phyloP scores from a whole-genome alignment of 2,113 vertebrate genomes.

The Kobus ellipsiprymnus region DNA sequence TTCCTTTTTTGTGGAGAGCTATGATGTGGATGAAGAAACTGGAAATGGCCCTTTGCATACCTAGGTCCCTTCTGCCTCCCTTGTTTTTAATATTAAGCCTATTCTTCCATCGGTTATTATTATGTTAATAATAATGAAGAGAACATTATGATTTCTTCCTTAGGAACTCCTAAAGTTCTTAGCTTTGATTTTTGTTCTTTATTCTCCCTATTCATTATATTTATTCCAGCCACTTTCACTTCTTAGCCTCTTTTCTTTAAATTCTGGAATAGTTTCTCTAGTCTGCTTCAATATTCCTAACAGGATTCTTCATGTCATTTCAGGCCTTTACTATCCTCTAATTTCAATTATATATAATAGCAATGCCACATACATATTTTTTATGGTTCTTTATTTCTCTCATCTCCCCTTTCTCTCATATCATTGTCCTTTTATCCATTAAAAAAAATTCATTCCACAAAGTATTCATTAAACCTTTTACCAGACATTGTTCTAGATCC shows the following conservation, averaged over 20 bases:
- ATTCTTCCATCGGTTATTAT: not conserved
- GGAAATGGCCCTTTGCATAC: not conserved
- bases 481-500: not conserved
- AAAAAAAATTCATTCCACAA: not conserved
- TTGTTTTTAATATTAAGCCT: not conserved
- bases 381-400: not conserved
- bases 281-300: not conserved
- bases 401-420: not conserved
- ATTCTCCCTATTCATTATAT: not conserved
- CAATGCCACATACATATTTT: not conserved
- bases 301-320: not conserved
- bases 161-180: not conserved
- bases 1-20: not conserved
- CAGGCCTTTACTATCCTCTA: not conserved
- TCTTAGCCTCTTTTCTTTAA: not conserved
- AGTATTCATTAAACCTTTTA: not conserved
- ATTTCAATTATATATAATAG: conserved; percentile 4
- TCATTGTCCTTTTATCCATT: not conserved
- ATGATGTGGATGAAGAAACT: not conserved
- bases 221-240: not conserved
- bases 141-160: not conserved
- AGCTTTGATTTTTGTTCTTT: not conserved
- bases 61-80: accelerated
- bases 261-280: not conserved
- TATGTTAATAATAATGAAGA: not conserved